Conservation (phyloP, 2,888 invertebrate species). For the Eupithecia insigniata region DNA sequence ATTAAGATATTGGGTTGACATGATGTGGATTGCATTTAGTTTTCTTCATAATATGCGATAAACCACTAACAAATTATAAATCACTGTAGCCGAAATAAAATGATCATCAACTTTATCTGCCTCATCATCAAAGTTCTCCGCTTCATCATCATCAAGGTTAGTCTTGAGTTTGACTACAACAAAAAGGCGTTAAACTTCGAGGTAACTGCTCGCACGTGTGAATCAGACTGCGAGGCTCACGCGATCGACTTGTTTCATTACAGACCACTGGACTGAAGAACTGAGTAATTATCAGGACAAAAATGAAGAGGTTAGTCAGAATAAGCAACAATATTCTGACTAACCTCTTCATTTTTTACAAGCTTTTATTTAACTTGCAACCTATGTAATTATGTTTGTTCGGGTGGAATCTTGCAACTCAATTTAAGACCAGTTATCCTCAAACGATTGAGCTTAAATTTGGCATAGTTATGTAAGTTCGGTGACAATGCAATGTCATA, state of each 20-base stretch:
- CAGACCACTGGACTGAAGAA: constrained; percentile 28
- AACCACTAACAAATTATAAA: background rate
- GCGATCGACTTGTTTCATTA: constrained; percentile 52
- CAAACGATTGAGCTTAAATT: too few species aligned
- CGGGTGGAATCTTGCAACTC: too few species aligned
- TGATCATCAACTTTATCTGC: background rate
- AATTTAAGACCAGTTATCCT: too few species aligned
- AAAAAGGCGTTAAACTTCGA: constrained; percentile 22
- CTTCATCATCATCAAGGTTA: background rate
- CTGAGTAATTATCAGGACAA: background rate
- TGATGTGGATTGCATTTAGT: background rate
- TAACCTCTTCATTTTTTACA: background rate
- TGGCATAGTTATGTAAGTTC: too few species aligned
- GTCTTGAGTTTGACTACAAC: constrained; percentile 8
- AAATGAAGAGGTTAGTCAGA: too few species aligned
- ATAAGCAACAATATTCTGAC: too few species aligned
- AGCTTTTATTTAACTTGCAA: too few species aligned
- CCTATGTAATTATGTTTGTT: too few species aligned
- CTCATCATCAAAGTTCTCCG: background rate
- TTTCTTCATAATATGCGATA: background rate
- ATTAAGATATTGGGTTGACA: background rate
- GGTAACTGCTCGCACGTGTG: constrained; percentile 61
- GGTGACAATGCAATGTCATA: too few species aligned
- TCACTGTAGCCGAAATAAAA: background rate
- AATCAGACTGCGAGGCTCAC: constrained; percentile 76